Evolutionary conservation across 2,888 invertebrate species (phyloP).

Genomic region (Phymatocera aterrima): DNA sequence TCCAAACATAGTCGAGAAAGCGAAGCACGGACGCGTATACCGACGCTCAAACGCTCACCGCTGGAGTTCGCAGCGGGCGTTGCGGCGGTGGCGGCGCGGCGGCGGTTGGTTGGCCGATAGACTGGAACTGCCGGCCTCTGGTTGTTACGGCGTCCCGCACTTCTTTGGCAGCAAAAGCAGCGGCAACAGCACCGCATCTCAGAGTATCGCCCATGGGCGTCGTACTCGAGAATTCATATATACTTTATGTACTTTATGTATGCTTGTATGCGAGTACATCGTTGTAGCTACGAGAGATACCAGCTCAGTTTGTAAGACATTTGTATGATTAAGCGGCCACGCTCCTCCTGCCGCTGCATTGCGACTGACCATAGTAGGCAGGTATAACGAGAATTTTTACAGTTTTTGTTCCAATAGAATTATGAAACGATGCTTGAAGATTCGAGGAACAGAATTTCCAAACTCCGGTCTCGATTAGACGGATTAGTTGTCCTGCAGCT

Average conservation of each 20-base stretch:
- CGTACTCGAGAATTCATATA: conserved; percentile 2
- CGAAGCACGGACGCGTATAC: conserved; percentile 59
- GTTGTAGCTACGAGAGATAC: conserved; percentile 11
- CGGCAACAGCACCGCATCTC: neutral
- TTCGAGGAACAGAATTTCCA: too few species aligned
- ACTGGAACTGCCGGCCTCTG: too few species aligned
- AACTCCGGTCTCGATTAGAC: too few species aligned
- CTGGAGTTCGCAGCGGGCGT: conserved; percentile 72
- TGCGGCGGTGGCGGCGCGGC: conserved; percentile 60
- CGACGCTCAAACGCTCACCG: conserved; percentile 68
- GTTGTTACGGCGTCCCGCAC: conserved; percentile 23
- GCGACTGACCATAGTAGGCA: neutral
- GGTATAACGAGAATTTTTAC: neutral
- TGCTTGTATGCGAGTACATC: neutral
- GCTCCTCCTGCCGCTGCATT: neutral
- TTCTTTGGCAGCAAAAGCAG: neutral
- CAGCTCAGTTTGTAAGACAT: conserved; percentile 35
- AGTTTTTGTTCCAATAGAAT: neutral
- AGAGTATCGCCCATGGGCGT: conserved; percentile 8
- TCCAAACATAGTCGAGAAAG: conserved; percentile 66
- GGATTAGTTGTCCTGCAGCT: too few species aligned
- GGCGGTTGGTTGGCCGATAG: conserved; percentile 56
- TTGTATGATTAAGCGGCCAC: conserved; percentile 39
- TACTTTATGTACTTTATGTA: neutral
- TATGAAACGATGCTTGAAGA: too few species aligned